Conservation (phyloP, 2,113 vertebrate genomes). For the Scomber japonicus region DNA sequence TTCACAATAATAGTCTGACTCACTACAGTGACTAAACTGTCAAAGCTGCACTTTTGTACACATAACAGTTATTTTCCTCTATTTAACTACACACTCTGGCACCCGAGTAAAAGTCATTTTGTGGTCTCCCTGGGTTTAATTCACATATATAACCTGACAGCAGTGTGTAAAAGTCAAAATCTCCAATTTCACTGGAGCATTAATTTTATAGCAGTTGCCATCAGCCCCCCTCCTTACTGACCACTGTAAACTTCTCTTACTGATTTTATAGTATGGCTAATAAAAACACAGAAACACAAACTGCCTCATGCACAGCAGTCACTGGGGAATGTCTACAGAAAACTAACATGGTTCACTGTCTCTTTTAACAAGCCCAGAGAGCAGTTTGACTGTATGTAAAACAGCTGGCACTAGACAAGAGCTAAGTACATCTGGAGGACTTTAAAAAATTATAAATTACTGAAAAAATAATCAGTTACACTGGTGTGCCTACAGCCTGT, state of each 20-base stretch:
- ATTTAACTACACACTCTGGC: conserved; percentile 32
- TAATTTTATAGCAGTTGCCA: conserved; percentile 48
- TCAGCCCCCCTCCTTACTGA: conserved; percentile 39
- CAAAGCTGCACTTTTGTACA: neutral
- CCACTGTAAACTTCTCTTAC: conserved; percentile 36
- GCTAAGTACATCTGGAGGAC: conserved; percentile 54
- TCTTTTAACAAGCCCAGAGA: conserved; percentile 40
- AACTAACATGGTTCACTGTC: conserved; percentile 62
- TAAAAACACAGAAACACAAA: conserved; percentile 60
- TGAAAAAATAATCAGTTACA: conserved; percentile 1
- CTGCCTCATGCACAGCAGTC: conserved; percentile 26
- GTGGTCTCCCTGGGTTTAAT: conserved; percentile 20
- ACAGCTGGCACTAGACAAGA: conserved; percentile 65
- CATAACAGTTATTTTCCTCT: neutral
- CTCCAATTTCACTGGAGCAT: conserved; percentile 53
- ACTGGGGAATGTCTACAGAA: conserved; percentile 31
- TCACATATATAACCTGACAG: conserved; percentile 46
- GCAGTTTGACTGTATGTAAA: conserved; percentile 36
- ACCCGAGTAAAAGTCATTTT: conserved; percentile 32
- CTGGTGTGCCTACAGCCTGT: neutral
- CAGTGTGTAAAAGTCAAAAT: conserved; percentile 54
- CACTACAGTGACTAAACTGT: neutral
- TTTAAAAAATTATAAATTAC: conserved; percentile 29
- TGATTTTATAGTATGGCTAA: conserved; percentile 58
- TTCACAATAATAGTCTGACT: neutral